phyloP scores from a whole-genome alignment of 2,113 vertebrate species.

The Danionella cerebrum region DNA sequence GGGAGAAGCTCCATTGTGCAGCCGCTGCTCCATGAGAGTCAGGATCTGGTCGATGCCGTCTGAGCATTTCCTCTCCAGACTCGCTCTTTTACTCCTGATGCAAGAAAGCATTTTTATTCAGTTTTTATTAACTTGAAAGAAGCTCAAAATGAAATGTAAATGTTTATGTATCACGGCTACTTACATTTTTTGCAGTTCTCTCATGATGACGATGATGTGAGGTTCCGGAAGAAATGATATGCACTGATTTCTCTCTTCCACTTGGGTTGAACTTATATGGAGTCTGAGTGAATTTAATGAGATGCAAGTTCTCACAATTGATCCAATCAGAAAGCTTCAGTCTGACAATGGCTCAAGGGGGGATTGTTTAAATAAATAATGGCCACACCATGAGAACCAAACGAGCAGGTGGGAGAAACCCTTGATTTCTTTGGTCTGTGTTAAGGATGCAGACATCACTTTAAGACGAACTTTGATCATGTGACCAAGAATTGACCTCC shows the following conservation, averaged over 20 bases:
- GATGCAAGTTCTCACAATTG: conserved; percentile 60
- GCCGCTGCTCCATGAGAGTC: conserved; percentile 47
- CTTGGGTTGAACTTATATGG: conserved; percentile 44
- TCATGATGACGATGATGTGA: conserved; percentile 47
- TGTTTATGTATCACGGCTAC: too few species aligned
- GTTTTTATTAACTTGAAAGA: background rate
- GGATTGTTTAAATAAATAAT: conserved; percentile 52
- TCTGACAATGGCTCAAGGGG: conserved; percentile 54
- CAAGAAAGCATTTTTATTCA: background rate
- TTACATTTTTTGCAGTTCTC: conserved; percentile 59
- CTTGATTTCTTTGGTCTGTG: conserved; percentile 32
- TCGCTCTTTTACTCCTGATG: conserved; percentile 54
- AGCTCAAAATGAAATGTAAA: too few species aligned
- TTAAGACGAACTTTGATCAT: conserved; percentile 21
- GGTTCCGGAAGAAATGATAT: background rate
- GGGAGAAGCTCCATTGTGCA: conserved; percentile 41
- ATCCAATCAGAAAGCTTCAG: conserved; percentile 56
- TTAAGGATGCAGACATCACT: conserved; percentile 34
- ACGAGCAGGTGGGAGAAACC: conserved; percentile 58
- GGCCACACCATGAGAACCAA: conserved; percentile 49
- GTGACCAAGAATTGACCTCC: conserved; percentile 3
- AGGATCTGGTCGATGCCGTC: conserved; percentile 48
- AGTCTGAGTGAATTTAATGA: conserved; percentile 44
- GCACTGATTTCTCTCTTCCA: conserved; percentile 35
- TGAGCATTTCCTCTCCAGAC: conserved; percentile 58